A percentile compares a stretch with the other conserved stretches of the same genome.
phyloP scores from a whole-genome alignment of 2,888 invertebrate genomes.

The Perdita meconis region DNA sequence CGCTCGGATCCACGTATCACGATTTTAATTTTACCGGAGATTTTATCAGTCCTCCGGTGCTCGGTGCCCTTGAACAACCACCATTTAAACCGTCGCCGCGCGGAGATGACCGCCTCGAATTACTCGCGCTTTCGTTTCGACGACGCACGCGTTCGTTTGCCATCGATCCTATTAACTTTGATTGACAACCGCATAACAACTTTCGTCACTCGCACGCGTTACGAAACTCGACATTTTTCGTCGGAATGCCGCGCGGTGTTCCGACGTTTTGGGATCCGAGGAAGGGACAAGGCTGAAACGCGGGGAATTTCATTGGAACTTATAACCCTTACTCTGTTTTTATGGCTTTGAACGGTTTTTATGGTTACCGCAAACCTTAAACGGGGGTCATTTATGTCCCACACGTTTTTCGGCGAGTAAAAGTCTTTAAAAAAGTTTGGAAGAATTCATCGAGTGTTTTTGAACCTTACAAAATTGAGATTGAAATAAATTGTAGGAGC shows the following conservation, averaged over 20 bases:
- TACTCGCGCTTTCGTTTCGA: conserved; percentile 2
- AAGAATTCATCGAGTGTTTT: too few relatives aligned
- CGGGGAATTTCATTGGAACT: too few relatives aligned
- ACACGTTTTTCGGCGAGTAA: too few relatives aligned
- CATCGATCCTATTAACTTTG: conserved; percentile 4
- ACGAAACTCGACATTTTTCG: conserved; percentile 4
- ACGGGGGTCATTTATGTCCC: too few relatives aligned
- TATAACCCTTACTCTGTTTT: too few relatives aligned
- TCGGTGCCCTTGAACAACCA: conserved; percentile 54
- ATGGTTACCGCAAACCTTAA: too few relatives aligned
- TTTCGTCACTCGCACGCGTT: neutral
- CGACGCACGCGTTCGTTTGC: neutral
- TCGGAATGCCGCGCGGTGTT: conserved; percentile 7
- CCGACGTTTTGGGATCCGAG: conserved; percentile 8
- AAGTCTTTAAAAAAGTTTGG: too few relatives aligned
- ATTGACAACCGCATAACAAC: conserved; percentile 8
- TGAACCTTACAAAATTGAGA: too few relatives aligned
- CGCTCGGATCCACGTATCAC: conserved; percentile 37
- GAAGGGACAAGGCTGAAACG: too few relatives aligned
- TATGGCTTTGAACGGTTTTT: too few relatives aligned
- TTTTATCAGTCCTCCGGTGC: conserved; percentile 38
- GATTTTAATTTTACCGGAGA: conserved; percentile 57
- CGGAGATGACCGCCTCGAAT: conserved; percentile 36
- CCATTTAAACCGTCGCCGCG: conserved; percentile 37
- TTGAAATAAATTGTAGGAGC: too few relatives aligned